phyloP scores from a whole-genome alignment of 92 coral and sea anemone genomes.

The Pocillopora grandis region DNA sequence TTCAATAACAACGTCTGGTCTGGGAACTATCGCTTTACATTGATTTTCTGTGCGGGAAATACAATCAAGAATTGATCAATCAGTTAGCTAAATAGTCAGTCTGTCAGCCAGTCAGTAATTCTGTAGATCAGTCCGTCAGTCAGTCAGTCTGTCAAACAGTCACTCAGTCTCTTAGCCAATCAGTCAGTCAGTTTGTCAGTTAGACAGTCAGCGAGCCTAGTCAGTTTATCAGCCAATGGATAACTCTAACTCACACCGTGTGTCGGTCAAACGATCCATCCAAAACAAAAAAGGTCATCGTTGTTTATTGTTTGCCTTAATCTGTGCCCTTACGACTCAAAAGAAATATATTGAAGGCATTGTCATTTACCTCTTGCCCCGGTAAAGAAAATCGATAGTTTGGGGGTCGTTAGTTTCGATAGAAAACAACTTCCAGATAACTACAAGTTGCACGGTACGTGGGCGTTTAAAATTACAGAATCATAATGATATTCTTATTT shows the following conservation, averaged over 20 bases:
- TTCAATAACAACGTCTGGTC: conserved; percentile 58
- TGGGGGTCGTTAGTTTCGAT: no score
- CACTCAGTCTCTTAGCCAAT: background rate
- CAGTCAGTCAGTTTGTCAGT: background rate
- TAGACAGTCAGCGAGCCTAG: background rate
- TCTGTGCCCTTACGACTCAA: no score
- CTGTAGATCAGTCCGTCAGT: background rate
- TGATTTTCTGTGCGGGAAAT: conserved; percentile 50
- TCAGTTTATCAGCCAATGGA: background rate
- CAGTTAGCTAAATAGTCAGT: background rate
- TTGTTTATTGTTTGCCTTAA: no score
- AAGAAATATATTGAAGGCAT: no score
- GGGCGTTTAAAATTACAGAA: no score
- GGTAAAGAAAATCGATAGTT: background rate
- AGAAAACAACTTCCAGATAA: no score
- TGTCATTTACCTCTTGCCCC: no score
- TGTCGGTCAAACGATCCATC: no score
- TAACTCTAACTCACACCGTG: background rate
- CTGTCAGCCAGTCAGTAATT: background rate
- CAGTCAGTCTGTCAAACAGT: background rate
- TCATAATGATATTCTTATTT: no score
- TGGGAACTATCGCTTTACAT: conserved; percentile 55
- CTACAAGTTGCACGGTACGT: no score
- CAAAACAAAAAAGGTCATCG: no score
- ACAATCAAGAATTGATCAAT: background rate